Conservation (phyloP, 2,797 vertebrate genomes). For the Oryzias dopingdopingensis region DNA sequence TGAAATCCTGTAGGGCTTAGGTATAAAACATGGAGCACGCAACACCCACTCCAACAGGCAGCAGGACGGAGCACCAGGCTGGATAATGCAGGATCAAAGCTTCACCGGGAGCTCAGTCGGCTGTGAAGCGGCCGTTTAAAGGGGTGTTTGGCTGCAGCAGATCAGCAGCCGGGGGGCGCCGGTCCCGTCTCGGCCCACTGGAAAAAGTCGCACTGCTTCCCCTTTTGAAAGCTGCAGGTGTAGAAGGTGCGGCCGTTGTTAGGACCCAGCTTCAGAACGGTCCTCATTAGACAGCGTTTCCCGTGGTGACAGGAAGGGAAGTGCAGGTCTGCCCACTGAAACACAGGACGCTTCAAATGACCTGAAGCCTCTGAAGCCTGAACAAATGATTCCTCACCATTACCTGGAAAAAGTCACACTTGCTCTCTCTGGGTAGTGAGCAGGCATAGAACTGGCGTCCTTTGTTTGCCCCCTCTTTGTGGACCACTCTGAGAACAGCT, state of each 20-base stretch:
- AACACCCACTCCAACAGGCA: too few species aligned
- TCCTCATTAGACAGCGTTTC: constrained; percentile 86
- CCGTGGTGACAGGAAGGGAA: constrained; percentile 89
- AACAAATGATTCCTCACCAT: constrained; percentile 22
- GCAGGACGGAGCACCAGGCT: too few species aligned
- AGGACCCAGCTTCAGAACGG: constrained; percentile 90
- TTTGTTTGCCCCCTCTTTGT: constrained; percentile 89
- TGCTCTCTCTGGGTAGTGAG: constrained; percentile 79
- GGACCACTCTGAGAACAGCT: constrained; percentile 83
- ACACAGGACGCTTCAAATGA: constrained; percentile 5
- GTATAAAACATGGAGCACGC: too few species aligned
- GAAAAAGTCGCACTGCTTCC: constrained; percentile 91
- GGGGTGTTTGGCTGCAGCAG: not conserved
- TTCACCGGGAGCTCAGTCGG: too few species aligned
- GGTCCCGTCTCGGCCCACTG: constrained; percentile 83
- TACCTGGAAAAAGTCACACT: constrained; percentile 90
- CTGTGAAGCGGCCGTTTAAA: not conserved
- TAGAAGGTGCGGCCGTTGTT: constrained; percentile 94
- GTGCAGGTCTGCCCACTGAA: constrained; percentile 91
- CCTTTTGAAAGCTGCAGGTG: constrained; percentile 81
- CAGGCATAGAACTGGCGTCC: constrained; percentile 89
- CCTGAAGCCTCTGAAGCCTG: not conserved
- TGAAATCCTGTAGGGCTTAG: too few species aligned
- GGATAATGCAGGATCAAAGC: too few species aligned
- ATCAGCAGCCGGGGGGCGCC: constrained; percentile 68